These are phyloP conservation scores for Drosophila ambigua DNA, from an alignment of 1,140 invertebrate species.

Conservation along the genomic window DNA sequence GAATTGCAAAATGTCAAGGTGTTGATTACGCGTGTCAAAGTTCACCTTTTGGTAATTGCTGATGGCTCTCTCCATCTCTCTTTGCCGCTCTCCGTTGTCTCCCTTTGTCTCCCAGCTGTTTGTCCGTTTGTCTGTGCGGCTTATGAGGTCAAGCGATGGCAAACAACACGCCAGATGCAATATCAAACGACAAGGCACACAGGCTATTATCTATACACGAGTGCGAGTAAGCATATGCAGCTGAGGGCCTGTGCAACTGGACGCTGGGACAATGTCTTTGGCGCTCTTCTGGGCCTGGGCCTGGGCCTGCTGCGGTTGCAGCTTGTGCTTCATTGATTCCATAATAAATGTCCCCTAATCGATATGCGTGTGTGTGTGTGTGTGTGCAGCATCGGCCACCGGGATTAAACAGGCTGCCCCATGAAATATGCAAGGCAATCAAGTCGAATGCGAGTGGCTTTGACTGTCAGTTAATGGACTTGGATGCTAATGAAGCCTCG, in stretches of 20 bases:
- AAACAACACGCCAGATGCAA: constrained; percentile 58
- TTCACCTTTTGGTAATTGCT: constrained; percentile 51
- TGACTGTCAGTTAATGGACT: constrained; percentile 39
- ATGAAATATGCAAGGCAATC: constrained; percentile 50
- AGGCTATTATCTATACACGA: constrained; percentile 10
- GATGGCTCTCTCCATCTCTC: constrained; percentile 10
- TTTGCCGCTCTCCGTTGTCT: not conserved
- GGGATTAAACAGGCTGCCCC: constrained; percentile 31
- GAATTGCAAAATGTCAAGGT: constrained; percentile 48
- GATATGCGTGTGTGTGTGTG: constrained; percentile 10
- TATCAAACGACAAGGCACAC: constrained; percentile 36
- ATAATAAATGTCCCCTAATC: constrained; percentile 54
- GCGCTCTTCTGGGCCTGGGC: constrained; percentile 7
- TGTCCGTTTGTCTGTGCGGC: constrained; percentile 16
- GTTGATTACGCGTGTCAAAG: constrained; percentile 63
- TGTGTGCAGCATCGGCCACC: constrained; percentile 13
- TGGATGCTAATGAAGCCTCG: not conserved
- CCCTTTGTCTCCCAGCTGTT: not conserved
- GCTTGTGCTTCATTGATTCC: constrained; percentile 52
- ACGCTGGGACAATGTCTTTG: constrained; percentile 34
- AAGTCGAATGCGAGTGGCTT: constrained; percentile 18
- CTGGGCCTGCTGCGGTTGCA: constrained; percentile 20
- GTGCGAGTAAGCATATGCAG: not conserved
- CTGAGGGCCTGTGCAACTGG: not conserved
- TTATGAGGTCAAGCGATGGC: constrained; percentile 48